These are phyloP conservation scores for Eurosta solidaginis DNA, from an alignment of 1,140 invertebrate species.

Conservation along the genomic window DNA sequence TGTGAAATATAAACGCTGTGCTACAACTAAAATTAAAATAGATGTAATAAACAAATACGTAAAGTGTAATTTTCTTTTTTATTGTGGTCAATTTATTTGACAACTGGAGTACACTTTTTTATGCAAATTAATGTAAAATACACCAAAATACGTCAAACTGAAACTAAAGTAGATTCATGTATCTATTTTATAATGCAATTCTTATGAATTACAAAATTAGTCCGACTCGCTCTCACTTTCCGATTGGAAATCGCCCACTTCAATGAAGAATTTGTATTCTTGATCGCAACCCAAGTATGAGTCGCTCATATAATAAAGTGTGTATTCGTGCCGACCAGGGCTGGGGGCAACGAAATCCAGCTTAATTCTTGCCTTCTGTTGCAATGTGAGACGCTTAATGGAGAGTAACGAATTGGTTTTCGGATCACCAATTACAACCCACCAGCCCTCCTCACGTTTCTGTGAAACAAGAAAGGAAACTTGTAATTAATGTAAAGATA, in stretches of 20 bases:
- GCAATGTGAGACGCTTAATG: slow-evolving; percentile 93
- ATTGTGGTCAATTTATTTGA: not conserved
- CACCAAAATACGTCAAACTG: not conserved
- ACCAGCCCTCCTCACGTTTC: slow-evolving; percentile 99
- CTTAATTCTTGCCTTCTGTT: slow-evolving; percentile 92
- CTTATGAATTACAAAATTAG: slow-evolving; percentile 41
- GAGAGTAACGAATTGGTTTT: slow-evolving; percentile 92
- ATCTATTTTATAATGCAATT: not conserved
- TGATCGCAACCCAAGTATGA: slow-evolving; percentile 98
- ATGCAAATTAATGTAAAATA: slow-evolving; percentile 5
- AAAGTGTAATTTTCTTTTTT: not conserved
- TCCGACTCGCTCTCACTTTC: slow-evolving; percentile 66
- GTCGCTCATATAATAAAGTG: slow-evolving; percentile 98
- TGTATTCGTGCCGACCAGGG: slow-evolving; percentile 86
- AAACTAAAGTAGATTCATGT: not conserved
- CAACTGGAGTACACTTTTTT: not conserved
- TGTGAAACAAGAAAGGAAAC: slow-evolving; percentile 56
- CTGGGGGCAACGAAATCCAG: slow-evolving; percentile 93
- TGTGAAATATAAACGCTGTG: not conserved
- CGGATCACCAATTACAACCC: slow-evolving; percentile 98
- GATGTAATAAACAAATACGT: too few relatives aligned
- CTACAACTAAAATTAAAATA: not conserved
- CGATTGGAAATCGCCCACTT: slow-evolving; percentile 74
- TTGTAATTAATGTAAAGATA: not conserved
- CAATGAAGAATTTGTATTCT: slow-evolving; percentile 87